Percentiles rank a stretch among this genome's conserved stretches.
Conservation (phyloP, 2,888 invertebrate genomes). For the Tupiocoris notatus region DNA sequence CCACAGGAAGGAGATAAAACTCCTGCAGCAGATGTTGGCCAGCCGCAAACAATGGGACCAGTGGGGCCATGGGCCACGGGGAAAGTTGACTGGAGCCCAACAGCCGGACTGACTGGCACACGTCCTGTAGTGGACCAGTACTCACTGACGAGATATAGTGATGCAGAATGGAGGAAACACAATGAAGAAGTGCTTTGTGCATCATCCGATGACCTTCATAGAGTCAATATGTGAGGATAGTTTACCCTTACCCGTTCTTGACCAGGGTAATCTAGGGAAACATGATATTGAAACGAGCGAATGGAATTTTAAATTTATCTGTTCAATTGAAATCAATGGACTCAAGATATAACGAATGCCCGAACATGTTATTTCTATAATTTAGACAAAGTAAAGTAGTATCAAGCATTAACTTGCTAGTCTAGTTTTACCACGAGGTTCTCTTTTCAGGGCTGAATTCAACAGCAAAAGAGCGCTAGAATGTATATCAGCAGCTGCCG, state of each 20-base stretch:
- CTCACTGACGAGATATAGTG: conserved; percentile 69
- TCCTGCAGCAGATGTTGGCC: background rate
- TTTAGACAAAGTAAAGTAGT: too few species aligned
- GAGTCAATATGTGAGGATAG: conserved; percentile 57
- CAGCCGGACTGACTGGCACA: conserved; percentile 66
- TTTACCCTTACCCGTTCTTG: too few species aligned
- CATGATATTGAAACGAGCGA: too few species aligned
- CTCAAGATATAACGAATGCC: too few species aligned
- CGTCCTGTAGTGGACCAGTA: conserved; percentile 74
- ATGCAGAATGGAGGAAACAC: conserved; percentile 69
- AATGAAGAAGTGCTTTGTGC: conserved; percentile 60
- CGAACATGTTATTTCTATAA: too few species aligned
- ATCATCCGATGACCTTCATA: conserved; percentile 56
- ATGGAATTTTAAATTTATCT: too few species aligned
- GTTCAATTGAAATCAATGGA: too few species aligned
- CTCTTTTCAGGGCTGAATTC: conserved; percentile 50
- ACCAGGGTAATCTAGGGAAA: too few species aligned
- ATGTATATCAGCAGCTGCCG: conserved; percentile 64
- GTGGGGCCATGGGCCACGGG: conserved; percentile 69
- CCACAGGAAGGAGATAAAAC: background rate
- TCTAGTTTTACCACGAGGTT: too few species aligned
- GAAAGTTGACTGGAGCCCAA: conserved; percentile 70
- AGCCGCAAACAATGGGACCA: conserved; percentile 48
- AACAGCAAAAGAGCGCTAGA: conserved; percentile 61
- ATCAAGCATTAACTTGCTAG: too few species aligned